These are phyloP conservation scores for Caenorhabditis afra DNA, from an alignment of 2,888 invertebrate genomes.

Conservation along the genomic window DNA sequence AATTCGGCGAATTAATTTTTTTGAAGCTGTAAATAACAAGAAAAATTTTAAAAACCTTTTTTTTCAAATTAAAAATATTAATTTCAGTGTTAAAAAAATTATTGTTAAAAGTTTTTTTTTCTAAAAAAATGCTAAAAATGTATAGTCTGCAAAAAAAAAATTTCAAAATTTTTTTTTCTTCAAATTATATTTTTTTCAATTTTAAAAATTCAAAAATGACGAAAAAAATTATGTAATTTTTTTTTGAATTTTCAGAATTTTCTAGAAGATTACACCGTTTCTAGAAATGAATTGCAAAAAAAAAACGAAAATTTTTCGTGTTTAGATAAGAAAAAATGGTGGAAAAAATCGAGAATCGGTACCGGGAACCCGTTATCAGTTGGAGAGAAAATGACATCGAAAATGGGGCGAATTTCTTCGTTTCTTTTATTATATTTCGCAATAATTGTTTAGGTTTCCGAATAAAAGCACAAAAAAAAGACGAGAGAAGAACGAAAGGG, in stretches of 20 bases:
- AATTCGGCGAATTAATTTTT: too few species aligned
- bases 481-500: not conserved
- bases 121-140: too few species aligned
- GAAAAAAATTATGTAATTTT: constrained; percentile 17
- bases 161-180: too few species aligned
- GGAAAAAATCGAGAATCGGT: constrained; percentile 4
- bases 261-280: not conserved
- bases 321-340: not conserved
- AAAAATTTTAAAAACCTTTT: too few species aligned
- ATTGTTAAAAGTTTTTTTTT: too few species aligned
- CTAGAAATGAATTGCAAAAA: not conserved
- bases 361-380: not conserved
- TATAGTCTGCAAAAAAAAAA: too few species aligned
- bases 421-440: too few species aligned
- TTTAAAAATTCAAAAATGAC: not conserved
- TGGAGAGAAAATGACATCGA: not conserved
- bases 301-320: not conserved
- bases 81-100: too few species aligned
- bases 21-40: not conserved
- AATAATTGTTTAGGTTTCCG: not conserved
- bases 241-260: not conserved
- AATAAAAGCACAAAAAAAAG: not conserved
- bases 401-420: not conserved
- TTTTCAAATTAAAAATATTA: too few species aligned
- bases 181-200: not conserved